phyloP scores from a whole-genome alignment of 2,797 vertebrate genomes.

The Sternotherus odoratus region DNA sequence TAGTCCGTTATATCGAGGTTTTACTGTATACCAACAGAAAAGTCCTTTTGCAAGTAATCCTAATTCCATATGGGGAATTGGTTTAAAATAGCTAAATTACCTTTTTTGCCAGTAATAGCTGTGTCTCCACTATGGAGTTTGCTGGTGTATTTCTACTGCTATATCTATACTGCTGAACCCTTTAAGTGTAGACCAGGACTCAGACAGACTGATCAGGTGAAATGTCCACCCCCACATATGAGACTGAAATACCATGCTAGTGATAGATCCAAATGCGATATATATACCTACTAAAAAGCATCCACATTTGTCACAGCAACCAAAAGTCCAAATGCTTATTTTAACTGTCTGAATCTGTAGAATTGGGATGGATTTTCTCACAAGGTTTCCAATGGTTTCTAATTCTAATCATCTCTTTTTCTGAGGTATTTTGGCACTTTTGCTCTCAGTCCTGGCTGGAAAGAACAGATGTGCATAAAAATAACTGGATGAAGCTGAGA shows the following conservation, averaged over 20 bases:
- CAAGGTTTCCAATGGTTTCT: not conserved
- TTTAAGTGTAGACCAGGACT: not conserved
- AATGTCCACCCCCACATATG: not conserved
- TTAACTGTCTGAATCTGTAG: not conserved
- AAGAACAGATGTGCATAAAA: no score
- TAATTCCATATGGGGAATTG: no score
- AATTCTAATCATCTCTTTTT: accelerated
- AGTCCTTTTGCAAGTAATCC: no score
- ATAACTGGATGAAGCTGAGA: no score
- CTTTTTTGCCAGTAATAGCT: not conserved
- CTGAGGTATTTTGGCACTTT: not conserved
- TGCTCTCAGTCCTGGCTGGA: no score
- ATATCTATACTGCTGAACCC: not conserved
- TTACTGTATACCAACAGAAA: no score
- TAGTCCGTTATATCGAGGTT: no score
- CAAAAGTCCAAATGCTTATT: not conserved
- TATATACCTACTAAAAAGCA: not conserved
- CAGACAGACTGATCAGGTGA: not conserved
- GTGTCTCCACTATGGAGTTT: not conserved
- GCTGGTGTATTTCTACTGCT: not conserved
- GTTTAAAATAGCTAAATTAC: not conserved
- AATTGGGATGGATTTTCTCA: not conserved
- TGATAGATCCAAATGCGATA: not conserved
- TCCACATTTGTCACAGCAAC: accelerated
- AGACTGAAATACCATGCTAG: not conserved